phyloP scores from a whole-genome alignment of 1,140 invertebrate genomes.

The Microplitis mediator region DNA sequence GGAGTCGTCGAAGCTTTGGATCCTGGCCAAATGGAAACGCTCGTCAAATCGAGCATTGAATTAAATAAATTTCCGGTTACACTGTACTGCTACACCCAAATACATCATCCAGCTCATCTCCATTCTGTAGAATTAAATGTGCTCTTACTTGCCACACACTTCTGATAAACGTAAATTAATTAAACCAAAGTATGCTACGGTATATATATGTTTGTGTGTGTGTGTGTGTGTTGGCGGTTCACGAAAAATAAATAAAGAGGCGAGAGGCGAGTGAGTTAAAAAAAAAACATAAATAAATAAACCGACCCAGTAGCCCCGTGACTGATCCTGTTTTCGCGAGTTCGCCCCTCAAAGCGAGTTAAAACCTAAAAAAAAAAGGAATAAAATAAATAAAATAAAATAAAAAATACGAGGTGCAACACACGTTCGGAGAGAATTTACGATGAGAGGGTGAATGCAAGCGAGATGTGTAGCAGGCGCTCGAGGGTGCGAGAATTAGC shows the following conservation, averaged over 20 bases:
- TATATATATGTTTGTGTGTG: no score
- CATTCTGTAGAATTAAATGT: background rate
- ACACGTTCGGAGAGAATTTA: background rate
- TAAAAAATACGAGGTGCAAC: background rate
- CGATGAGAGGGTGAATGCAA: background rate
- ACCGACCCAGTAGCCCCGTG: constrained; percentile 10
- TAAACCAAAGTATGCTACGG: no score
- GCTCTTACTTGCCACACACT: no score
- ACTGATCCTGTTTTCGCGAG: background rate
- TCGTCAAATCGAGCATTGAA: constrained; percentile 46
- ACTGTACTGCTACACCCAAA: background rate
- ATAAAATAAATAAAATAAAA: background rate
- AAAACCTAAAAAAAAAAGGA: background rate
- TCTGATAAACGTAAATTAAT: no score
- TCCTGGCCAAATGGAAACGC: constrained; percentile 41
- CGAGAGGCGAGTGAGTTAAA: no score
- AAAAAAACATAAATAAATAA: background rate
- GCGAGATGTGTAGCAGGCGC: background rate
- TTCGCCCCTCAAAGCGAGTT: background rate
- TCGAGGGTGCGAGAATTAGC: constrained; percentile 5
- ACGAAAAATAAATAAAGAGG: no score
- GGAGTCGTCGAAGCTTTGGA: constrained; percentile 40
- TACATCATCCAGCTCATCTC: background rate
- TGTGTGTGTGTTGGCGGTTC: no score
- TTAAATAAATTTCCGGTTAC: constrained; percentile 36